Evolutionary conservation across 2,888 invertebrate genomes (phyloP).

Genomic region (Dicyrtomina minuta): DNA sequence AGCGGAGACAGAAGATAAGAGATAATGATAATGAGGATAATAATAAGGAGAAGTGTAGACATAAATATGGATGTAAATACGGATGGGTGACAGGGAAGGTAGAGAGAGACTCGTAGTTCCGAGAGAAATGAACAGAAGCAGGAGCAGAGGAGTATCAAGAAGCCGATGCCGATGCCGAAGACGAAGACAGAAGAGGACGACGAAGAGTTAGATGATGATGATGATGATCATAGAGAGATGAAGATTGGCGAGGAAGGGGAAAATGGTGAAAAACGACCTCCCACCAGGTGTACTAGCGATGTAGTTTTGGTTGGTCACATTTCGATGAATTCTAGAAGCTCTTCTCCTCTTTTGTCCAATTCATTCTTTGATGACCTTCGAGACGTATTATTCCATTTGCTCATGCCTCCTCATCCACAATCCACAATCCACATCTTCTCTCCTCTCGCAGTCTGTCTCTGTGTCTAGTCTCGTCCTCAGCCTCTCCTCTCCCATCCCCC

Average conservation of each 20-base stretch:
- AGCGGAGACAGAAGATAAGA: not conserved
- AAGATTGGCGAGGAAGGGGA: conserved; percentile 15
- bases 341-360: conserved; percentile 30
- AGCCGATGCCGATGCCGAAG: too few species aligned
- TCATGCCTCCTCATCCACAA: not conserved
- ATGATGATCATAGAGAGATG: not conserved
- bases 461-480: too few species aligned
- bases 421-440: not conserved
- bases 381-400: conserved; percentile 32
- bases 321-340: conserved; percentile 52
- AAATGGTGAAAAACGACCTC: conserved; percentile 34
- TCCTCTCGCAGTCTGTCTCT: not conserved
- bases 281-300: conserved; percentile 31
- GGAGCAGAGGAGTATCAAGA: conserved; percentile 21
- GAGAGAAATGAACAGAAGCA: too few species aligned
- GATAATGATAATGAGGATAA: conserved; percentile 4
- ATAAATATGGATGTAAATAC: conserved; percentile 25
- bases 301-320: conserved; percentile 53
- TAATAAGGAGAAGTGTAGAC: conserved; percentile 12
- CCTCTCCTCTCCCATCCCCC: conserved; percentile 17
- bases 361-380: conserved; percentile 39
- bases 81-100: not conserved
- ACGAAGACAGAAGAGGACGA: too few species aligned
- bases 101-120: too few species aligned
- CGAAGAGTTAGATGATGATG: not conserved